Evolutionary conservation across 2,797 vertebrate genomes (phyloP).

Genomic region (Melanotaenia parkinsoni): DNA sequence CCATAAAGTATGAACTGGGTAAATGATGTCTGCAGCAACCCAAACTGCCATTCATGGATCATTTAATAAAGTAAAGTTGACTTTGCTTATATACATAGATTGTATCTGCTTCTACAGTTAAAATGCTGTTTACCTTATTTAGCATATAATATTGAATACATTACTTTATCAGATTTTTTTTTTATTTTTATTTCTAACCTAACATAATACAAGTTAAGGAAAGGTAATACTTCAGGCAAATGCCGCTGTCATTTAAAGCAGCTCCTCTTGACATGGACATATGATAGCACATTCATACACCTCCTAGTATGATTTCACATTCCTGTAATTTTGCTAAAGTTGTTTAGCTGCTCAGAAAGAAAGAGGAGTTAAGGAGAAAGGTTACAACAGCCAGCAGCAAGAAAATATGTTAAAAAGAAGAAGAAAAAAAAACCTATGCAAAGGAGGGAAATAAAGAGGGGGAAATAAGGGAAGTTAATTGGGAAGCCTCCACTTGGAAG

Average conservation of each 20-base stretch:
- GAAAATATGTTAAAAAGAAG: slow-evolving; percentile 27
- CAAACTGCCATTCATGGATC: no score
- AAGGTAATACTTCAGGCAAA: no score
- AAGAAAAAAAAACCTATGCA: slow-evolving; percentile 12
- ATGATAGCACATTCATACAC: slow-evolving; percentile 23
- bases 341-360: slow-evolving; percentile 39
- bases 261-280: slow-evolving; percentile 21
- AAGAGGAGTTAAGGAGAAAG: slow-evolving; percentile 24
- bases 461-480: slow-evolving; percentile 49
- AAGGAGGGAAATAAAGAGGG: slow-evolving; percentile 26
- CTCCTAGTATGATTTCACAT: slow-evolving; percentile 31
- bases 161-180: no score
- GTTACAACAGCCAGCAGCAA: slow-evolving; percentile 37
- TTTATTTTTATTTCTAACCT: not conserved
- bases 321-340: slow-evolving; percentile 37
- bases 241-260: not conserved
- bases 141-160: no score
- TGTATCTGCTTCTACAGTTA: no score
- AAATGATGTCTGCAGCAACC: no score
- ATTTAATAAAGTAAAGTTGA: no score
- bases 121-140: no score
- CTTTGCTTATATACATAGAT: no score
- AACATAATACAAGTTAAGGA: not conserved
- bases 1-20: no score
- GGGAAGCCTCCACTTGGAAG: slow-evolving; percentile 33